Base-by-base conservation (phyloP, 2,888 invertebrate genomes). In the Rhamnusium bicolor region DNA sequence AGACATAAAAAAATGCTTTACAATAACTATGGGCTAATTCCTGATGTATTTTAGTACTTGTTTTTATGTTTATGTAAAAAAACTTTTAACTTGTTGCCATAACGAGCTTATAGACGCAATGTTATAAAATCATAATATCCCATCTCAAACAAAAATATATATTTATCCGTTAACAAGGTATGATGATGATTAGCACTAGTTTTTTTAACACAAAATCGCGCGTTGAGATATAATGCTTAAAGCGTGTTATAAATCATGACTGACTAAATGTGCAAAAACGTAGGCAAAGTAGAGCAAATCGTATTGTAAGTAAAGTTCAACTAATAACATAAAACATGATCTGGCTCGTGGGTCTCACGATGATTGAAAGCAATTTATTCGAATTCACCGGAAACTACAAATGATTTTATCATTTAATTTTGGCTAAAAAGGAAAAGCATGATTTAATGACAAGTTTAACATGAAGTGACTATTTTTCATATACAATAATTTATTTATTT, bases 251-350 rank as follows among this genome's bases (percentile, higher is more conserved):
- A 69, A 71, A 74, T 77, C 73, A 77, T 75, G 75, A 75, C 51
- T 67, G 14, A 47, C 67, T 72, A 72, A 74, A 72, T 73, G 75
- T 72, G 77, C 74, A 72, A 77, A 70, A 75, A 49, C 69, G 51
- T 68, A 70, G 40, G 70, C 46, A 73, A 77, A 74, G 77, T 74
- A 63, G 75, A 77, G 77, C 75, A 75, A 71, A 72, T 60, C 16
- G 40, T 58, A 63, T n/a, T 67, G 40, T 14, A 67, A 53, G 53
- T 53, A 53, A 53, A 65, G 65, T 53, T 53, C 65, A 65, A 32
- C 53, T 67, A 61, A 74, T 62, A 70, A 24, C 51, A 32, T 14
- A 19, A 62, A 53, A 24, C 65, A 65, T 69, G 65, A 72, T 32
- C 72, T 21, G 69, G 73, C 73, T 58, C 63, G 70, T 70, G 73